phyloP scores from a whole-genome alignment of 2,113 vertebrate genomes.

The Alouatta palliata region DNA sequence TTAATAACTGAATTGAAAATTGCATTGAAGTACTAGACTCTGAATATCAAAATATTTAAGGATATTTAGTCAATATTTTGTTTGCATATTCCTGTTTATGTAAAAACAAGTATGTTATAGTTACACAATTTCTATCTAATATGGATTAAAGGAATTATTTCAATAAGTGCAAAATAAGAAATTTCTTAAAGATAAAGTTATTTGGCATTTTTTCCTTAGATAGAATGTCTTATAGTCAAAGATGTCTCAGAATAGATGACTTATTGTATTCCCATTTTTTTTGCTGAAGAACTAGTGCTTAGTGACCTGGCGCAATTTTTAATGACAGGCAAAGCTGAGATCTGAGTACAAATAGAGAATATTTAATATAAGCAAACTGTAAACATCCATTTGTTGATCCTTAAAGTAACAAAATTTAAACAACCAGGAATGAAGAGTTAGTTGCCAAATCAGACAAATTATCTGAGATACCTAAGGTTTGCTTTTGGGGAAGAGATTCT shows the following conservation, averaged over 20 bases:
- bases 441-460: not conserved
- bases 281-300: not conserved
- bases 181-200: not conserved
- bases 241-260: not conserved
- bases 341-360: not conserved
- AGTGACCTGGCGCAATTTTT: not conserved
- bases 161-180: not conserved
- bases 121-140: not conserved
- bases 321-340: not conserved
- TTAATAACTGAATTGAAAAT: not conserved
- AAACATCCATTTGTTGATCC: not conserved
- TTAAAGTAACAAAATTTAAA: not conserved
- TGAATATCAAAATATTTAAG: not conserved
- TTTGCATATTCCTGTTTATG: not conserved
- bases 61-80: not conserved
- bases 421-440: not conserved
- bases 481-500: not conserved
- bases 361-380: not conserved
- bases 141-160: not conserved
- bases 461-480: not conserved
- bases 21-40: not conserved
- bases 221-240: not conserved
- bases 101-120: not conserved
- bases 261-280: not conserved
- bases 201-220: not conserved